phyloP scores from a whole-genome alignment of 2,888 invertebrate genomes.

The Dolichopus griseipennis region DNA sequence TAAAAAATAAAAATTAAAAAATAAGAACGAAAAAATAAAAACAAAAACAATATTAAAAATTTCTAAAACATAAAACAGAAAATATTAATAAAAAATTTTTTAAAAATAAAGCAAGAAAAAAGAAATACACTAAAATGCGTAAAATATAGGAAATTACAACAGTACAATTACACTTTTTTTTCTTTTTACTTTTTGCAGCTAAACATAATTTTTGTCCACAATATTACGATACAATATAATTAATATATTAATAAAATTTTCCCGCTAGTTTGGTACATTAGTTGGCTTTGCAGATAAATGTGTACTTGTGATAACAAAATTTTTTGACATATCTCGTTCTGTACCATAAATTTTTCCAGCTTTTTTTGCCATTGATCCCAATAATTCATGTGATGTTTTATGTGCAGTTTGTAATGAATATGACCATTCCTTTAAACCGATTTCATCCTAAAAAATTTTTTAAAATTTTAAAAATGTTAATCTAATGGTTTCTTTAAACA shows the following conservation, averaged over 20 bases:
- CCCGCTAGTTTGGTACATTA: conserved; percentile 27
- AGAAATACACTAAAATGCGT: background rate
- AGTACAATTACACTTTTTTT: background rate
- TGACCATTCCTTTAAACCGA: conserved; percentile 98
- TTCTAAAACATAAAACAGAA: background rate
- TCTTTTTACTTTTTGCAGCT: background rate
- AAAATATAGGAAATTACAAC: conserved; percentile 1
- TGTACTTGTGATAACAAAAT: conserved; percentile 9
- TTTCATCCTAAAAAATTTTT: conserved; percentile 73
- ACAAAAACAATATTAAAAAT: background rate
- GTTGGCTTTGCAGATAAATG: conserved; percentile 23
- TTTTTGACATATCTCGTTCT: conserved; percentile 32
- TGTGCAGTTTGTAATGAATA: conserved; percentile 90
- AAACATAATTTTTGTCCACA: background rate
- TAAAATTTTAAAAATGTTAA: conserved; percentile 9
- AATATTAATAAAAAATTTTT: background rate
- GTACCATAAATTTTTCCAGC: conserved; percentile 99
- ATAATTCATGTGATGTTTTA: conserved; percentile 88
- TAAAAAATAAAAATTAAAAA: too few relatives aligned
- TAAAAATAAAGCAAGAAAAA: background rate
- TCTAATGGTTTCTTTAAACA: too few relatives aligned
- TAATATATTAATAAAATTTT: background rate
- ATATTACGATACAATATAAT: background rate
- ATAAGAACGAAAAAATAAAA: too few relatives aligned
- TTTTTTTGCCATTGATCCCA: conserved; percentile 96